A percentile compares a stretch with the other conserved stretches of the same genome.
Conservation (phyloP, 2,888 invertebrate genomes). For the Elmis aenea region DNA sequence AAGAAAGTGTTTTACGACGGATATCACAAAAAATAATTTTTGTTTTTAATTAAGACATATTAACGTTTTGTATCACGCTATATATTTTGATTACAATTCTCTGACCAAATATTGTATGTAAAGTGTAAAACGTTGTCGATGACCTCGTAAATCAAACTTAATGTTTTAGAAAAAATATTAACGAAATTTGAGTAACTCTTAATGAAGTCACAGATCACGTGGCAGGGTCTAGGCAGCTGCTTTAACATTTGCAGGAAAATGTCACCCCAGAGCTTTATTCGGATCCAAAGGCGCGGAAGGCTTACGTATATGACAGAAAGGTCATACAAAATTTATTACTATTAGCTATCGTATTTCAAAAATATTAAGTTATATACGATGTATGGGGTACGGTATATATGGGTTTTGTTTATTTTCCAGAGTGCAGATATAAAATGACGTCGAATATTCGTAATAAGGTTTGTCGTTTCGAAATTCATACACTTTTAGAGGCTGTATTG, state of each 20-base stretch:
- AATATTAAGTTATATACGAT: slow-evolving; percentile 16
- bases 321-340: slow-evolving; percentile 29
- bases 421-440: no score
- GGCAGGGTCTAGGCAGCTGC: slow-evolving; percentile 34
- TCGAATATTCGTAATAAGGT: no score
- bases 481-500: no score
- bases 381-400: slow-evolving; percentile 10
- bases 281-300: slow-evolving; percentile 20
- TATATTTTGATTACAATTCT: no score
- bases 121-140: no score
- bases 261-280: slow-evolving; percentile 37
- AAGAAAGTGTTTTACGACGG: no score
- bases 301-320: slow-evolving; percentile 24
- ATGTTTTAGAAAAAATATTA: slow-evolving; percentile 38
- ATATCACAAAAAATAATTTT: slow-evolving; percentile 2
- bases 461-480: no score
- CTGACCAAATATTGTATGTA: no score
- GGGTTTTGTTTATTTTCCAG: no score
- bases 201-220: slow-evolving; percentile 44
- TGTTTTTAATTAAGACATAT: no score
- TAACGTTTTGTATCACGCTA: no score
- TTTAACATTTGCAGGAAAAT: slow-evolving; percentile 44
- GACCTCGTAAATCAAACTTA: slow-evolving; percentile 37
- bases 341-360: slow-evolving; percentile 18
- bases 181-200: slow-evolving; percentile 38